Base-by-base conservation (phyloP, 2,888 invertebrate genomes). In the Nomada hirtipes region DNA sequence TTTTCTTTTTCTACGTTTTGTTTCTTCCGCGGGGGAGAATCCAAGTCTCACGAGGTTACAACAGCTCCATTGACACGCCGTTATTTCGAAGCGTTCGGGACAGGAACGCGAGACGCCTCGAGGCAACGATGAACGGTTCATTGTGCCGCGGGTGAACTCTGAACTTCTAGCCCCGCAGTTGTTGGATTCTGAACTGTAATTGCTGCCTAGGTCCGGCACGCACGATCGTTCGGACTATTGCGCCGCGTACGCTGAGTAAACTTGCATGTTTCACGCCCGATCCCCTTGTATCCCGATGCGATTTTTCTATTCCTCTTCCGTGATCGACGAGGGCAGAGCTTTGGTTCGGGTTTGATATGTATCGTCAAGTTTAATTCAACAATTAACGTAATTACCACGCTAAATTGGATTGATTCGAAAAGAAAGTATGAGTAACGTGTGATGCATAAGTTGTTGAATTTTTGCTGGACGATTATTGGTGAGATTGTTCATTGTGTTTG, bases 101-200 rank as follows among this genome's bases (percentile, higher is more conserved):
- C 68, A 67, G 72, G 71, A 61, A 68, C 42, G 15, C 80, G 80
- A 61, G 50, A 42, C 69, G 86, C 84, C 79, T 57, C 64, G 69
- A 55, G 85, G 78, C 83, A 78, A 84, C 84, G 88, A 87, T 87
- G 82, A 87, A 87, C 87, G 88, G 88, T 88, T 87, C 73, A 88
- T 87, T 87, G 87, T 87, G 82, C 88, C 77, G 84, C 78, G 63
- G 73, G 65, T 88, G 87, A 87, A 87, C 87, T 87, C 71, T 88
- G 87, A 87, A 87, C 87, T 88, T 88, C 67, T 83, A 79, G 83
- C 59, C 70, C 70, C 47, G 36, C 83, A 64, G 83, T 83, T 83
- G 68, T 69, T 79, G 83, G 65, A 83, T 71, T 83, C 83, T 83
- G 69, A 78, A 83, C 83, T 83, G 65, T 71, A 83, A 83, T 83